Evolutionary conservation across 1,140 invertebrate species (phyloP).

Genomic region (Sycobia sp.): DNA sequence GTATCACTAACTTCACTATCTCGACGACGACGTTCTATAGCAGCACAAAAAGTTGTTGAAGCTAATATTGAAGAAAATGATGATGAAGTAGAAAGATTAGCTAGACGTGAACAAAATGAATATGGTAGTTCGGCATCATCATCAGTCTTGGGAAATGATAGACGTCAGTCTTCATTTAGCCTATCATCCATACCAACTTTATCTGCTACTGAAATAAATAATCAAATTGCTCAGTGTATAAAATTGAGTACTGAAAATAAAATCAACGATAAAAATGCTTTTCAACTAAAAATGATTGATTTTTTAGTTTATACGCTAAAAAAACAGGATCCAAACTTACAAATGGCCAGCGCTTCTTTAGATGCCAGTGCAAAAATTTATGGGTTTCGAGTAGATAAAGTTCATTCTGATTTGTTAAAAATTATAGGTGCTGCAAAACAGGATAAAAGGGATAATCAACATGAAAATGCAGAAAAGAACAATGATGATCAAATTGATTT

Average conservation of each 20-base stretch:
- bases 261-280: slow-evolving; percentile 85
- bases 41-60: slow-evolving; percentile 5
- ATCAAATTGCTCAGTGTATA: too few relatives aligned
- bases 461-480: slow-evolving; percentile 46
- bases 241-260: slow-evolving; percentile 72
- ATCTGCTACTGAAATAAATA: slow-evolving; percentile 56
- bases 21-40: slow-evolving; percentile 43
- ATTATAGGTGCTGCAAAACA: slow-evolving; percentile 70
- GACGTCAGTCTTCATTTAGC: slow-evolving; percentile 45
- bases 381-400: slow-evolving; percentile 77
- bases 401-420: slow-evolving; percentile 78
- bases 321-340: slow-evolving; percentile 68
- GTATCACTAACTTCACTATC: slow-evolving; percentile 31
- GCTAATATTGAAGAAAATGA: slow-evolving; percentile 48
- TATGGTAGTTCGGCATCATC: not conserved
- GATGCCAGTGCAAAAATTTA: slow-evolving; percentile 86
- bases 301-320: slow-evolving; percentile 76
- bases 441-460: slow-evolving; percentile 60
- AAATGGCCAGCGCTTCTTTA: slow-evolving; percentile 78
- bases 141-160: slow-evolving; percentile 16
- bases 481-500: slow-evolving; percentile 31
- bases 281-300: slow-evolving; percentile 81
- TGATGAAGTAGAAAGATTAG: slow-evolving; percentile 52
- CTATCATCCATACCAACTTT: slow-evolving; percentile 43
- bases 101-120: slow-evolving; percentile 39